Base-by-base conservation (phyloP, 2,113 vertebrate genomes). In the Melanocharis versteri region DNA sequence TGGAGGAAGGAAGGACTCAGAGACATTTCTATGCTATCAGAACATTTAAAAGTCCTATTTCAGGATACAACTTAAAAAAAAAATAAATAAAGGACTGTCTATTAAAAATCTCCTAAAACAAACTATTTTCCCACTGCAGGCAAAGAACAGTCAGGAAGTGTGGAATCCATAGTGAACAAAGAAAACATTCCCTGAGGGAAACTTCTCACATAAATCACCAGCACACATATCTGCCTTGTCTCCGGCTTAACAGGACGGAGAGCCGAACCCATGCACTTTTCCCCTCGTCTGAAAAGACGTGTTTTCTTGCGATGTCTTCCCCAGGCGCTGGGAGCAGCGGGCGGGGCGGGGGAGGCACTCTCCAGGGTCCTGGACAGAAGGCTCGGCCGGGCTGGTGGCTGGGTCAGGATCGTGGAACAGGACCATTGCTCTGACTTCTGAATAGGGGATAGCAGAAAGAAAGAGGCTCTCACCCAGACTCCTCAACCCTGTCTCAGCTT, bases 351-450 rank as follows among this genome's bases (percentile, higher is more conserved):
- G 0, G 2, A 13, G 69, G 35, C 64, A 21, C 93, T 96, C 92
- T 97, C 94, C 94, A 78, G 83, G 93, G 94, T 94, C 11, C 95
- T 94, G 88, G 2, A 92, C 37, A 16, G 42, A 18, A 19, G n/a
- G 15, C 7, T 10, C 37, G 24, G 13, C 22, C 0, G 0, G 1
- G 0, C 35, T 3, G 2, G 24, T 2, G 31, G 0, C 16, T 2
- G 15, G 6, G 1, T 2, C 26, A 9, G 28, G 7, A 1, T 15
- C 7, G 0, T 1, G 7, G 31, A 37, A 23, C n/a, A 47, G 11
- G 5, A 27, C 0, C 47, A 4, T 26, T 4, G 7, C 47, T 72
- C 47, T 13, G 24, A 22, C 42, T 45, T 54, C 28, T 12, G 9
- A 30, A 19, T 1, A 40, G 47, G 30, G 0, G 1, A 3, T 1